These are phyloP conservation scores for Drosophila diplacantha DNA, from an alignment of 2,888 invertebrate genomes.

Conservation along the genomic window DNA sequence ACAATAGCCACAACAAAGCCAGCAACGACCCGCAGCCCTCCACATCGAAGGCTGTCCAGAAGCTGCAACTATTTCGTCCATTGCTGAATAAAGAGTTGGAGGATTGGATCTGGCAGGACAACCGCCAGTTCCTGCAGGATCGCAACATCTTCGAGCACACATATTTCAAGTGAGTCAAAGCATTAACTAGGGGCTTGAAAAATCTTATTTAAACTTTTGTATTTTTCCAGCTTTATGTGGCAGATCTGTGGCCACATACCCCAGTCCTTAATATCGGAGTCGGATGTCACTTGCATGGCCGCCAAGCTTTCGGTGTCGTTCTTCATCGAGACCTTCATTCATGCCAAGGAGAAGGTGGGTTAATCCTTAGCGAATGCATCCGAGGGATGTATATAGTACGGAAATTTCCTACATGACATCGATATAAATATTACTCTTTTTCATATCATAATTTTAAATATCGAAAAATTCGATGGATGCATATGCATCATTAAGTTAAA, in stretches of 20 bases:
- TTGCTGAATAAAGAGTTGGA: slow-evolving; percentile 83
- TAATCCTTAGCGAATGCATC: not conserved
- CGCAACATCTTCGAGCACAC: slow-evolving; percentile 97
- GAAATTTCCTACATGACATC: not conserved
- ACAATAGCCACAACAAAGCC: slow-evolving; percentile 33
- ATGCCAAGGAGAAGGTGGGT: slow-evolving; percentile 94
- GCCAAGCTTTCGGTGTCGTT: slow-evolving; percentile 94
- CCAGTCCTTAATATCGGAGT: slow-evolving; percentile 88
- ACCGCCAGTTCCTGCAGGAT: slow-evolving; percentile 95
- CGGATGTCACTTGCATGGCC: slow-evolving; percentile 90
- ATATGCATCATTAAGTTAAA: not conserved
- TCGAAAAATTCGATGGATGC: no score
- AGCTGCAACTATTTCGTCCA: slow-evolving; percentile 66
- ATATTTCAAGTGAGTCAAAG: slow-evolving; percentile 89
- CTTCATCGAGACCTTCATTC: slow-evolving; percentile 97
- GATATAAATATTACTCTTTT: no score
- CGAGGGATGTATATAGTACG: not conserved
- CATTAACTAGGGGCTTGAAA: not conserved
- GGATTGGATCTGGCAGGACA: slow-evolving; percentile 98
- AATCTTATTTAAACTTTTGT: not conserved
- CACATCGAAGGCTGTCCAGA: slow-evolving; percentile 56
- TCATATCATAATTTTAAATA: no score
- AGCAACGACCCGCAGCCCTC: slow-evolving; percentile 55
- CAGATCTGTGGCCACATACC: slow-evolving; percentile 97
- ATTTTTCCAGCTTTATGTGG: slow-evolving; percentile 91